Evolutionary conservation across 1,140 invertebrate genomes (phyloP).

Genomic region (Drosophila bocki): DNA sequence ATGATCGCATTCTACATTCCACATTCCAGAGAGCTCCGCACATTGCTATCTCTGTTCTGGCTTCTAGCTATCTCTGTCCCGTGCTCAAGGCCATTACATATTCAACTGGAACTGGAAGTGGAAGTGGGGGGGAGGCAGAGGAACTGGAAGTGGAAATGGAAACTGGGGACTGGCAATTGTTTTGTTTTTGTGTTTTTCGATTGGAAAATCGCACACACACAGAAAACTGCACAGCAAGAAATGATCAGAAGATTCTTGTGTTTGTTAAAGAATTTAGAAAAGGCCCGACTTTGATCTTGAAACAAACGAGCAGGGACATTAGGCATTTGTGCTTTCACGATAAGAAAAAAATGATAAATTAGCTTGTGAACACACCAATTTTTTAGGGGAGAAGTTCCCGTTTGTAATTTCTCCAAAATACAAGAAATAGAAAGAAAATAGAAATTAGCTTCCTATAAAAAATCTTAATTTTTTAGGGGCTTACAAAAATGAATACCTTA

Average conservation of each 20-base stretch:
- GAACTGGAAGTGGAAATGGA: conserved; percentile 17
- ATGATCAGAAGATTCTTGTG: background rate
- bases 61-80: conserved; percentile 15
- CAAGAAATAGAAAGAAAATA: background rate
- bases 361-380: background rate
- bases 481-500: background rate
- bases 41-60: conserved; percentile 14
- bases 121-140: background rate
- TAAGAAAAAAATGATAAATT: conserved; percentile 24
- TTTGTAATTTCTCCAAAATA: background rate
- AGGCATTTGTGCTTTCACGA: conserved; percentile 4
- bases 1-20: conserved; percentile 39
- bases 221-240: conserved; percentile 12
- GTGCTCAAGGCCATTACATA: conserved; percentile 44
- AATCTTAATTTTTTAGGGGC: background rate
- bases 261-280: background rate
- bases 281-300: conserved; percentile 30
- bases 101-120: conserved; percentile 37
- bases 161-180: conserved; percentile 23
- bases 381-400: background rate
- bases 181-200: conserved; percentile 20
- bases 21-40: conserved; percentile 19
- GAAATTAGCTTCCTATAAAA: no score
- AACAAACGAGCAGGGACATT: conserved; percentile 6
- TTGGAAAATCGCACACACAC: conserved; percentile 15